Percentiles rank a stretch among this genome's conserved stretches.
Evolutionary conservation across 2,888 invertebrate genomes (phyloP).

Genomic region (Drosophila anomelani): DNA sequence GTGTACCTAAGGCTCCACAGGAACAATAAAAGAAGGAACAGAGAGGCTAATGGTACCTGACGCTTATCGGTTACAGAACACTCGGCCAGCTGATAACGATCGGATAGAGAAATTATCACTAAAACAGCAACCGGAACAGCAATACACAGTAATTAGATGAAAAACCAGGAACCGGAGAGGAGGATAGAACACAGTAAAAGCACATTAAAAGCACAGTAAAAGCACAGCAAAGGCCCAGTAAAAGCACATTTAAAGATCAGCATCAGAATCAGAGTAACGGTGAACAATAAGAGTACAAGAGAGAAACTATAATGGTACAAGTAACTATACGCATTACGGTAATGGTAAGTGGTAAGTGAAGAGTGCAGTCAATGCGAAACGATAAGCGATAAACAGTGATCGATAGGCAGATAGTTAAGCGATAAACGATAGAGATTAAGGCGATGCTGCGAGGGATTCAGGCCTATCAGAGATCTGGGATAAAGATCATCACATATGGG

Average conservation of each 20-base stretch:
- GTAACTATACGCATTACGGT: slow-evolving; percentile 33
- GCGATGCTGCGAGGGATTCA: slow-evolving; percentile 58
- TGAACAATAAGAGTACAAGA: slow-evolving; percentile 38
- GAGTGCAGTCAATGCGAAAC: slow-evolving; percentile 10
- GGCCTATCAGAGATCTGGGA: slow-evolving; percentile 23
- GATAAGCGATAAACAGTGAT: slow-evolving; percentile 32
- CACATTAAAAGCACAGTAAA: not conserved
- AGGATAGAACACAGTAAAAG: not conserved
- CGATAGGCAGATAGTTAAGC: slow-evolving; percentile 34
- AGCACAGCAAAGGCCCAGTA: not conserved
- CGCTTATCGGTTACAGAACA: not conserved
- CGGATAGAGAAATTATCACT: slow-evolving; percentile 15
- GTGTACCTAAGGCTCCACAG: slow-evolving; percentile 9
- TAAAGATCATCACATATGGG: slow-evolving; percentile 7
- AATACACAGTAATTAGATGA: slow-evolving; percentile 15
- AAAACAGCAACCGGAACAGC: slow-evolving; percentile 16
- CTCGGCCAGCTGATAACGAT: slow-evolving; percentile 6
- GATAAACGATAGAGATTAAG: slow-evolving; percentile 37
- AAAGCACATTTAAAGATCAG: not conserved
- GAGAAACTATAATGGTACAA: slow-evolving; percentile 39
- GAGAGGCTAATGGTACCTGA: slow-evolving; percentile 4
- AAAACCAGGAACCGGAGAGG: no score
- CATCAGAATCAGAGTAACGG: slow-evolving; percentile 16
- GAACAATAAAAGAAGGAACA: not conserved
- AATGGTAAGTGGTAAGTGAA: slow-evolving; percentile 10